phyloP scores from a whole-genome alignment of 2,113 vertebrate genomes.

The Neofelis nebulosa region DNA sequence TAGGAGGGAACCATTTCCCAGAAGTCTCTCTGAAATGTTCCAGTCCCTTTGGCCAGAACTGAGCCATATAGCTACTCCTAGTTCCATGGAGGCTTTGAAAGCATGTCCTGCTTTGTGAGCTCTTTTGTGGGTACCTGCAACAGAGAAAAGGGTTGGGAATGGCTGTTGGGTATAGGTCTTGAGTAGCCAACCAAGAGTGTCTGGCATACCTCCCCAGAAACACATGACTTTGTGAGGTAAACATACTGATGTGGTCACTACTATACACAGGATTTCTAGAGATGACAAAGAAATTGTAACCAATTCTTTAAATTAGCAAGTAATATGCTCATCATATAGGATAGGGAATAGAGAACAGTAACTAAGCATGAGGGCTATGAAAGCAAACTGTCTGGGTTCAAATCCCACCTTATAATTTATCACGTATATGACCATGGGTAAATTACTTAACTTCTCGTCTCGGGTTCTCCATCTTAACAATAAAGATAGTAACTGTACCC shows the following conservation, averaged over 20 bases:
- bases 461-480: background rate
- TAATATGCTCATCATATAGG: background rate
- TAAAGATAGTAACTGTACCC: background rate
- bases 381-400: background rate
- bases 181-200: background rate
- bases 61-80: background rate
- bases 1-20: background rate
- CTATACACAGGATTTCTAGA: background rate
- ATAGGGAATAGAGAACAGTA: background rate
- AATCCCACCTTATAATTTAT: background rate
- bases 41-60: background rate
- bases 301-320: background rate
- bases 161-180: too few species aligned
- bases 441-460: background rate
- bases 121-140: background rate
- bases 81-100: background rate
- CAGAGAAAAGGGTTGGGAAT: background rate
- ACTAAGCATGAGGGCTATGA: background rate
- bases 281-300: background rate
- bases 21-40: background rate
- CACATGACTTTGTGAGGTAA: background rate
- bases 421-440: background rate
- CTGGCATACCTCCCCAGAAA: background rate
- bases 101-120: background rate
- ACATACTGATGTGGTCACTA: background rate